phyloP scores from a whole-genome alignment of 2,888 invertebrate genomes.

The Meandrusa payeni region DNA sequence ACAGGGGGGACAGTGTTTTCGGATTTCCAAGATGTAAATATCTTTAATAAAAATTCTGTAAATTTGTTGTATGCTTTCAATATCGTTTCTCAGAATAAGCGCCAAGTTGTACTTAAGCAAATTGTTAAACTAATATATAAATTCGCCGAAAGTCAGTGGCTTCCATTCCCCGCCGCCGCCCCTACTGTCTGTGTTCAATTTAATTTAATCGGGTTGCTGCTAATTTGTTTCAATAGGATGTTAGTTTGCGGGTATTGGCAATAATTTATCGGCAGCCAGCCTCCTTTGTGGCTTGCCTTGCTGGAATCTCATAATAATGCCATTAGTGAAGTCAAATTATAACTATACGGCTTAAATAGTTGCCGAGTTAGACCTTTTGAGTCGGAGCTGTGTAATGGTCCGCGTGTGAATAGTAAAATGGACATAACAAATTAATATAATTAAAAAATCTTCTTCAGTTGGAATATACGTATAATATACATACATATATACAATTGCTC shows the following conservation, averaged over 20 bases:
- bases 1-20: too few species aligned
- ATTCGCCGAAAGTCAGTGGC: constrained; percentile 52
- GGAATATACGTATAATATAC: too few species aligned
- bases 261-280: constrained; percentile 38
- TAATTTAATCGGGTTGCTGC: constrained; percentile 48
- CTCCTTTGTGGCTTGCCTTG: constrained; percentile 38
- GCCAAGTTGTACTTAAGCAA: constrained; percentile 41
- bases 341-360: constrained; percentile 2
- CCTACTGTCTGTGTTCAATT: constrained; percentile 46
- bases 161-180: constrained; percentile 34
- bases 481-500: too few species aligned
- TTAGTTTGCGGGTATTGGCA: constrained; percentile 34
- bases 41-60: too few species aligned
- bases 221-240: constrained; percentile 46
- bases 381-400: too few species aligned
- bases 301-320: constrained; percentile 28
- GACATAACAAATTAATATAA: too few species aligned
- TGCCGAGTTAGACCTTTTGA: constrained; percentile 23
- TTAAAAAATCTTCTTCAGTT: too few species aligned
- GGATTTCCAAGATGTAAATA: too few species aligned
- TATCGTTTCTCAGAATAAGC: constrained; percentile 27
- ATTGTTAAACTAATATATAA: constrained; percentile 57
- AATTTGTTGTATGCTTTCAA: constrained; percentile 27
- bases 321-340: constrained; percentile 10
- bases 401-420: too few species aligned